These are phyloP conservation scores for Taeniopygia guttata DNA, from an alignment of 2,797 vertebrate genomes.

Conservation along the genomic window DNA sequence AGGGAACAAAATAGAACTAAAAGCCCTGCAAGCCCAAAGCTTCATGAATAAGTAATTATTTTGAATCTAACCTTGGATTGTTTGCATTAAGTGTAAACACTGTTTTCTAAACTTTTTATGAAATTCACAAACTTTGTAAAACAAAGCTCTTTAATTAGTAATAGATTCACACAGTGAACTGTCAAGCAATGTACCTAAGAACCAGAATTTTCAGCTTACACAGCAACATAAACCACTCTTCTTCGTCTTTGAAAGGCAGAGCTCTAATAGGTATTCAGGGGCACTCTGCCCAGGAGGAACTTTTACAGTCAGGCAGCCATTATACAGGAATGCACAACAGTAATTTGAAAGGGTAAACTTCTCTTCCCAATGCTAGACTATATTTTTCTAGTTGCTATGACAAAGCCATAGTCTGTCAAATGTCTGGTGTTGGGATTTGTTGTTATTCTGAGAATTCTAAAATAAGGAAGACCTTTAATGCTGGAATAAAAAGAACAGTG, in stretches of 20 bases:
- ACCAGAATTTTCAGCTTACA: conserved; percentile 7
- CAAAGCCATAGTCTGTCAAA: not conserved
- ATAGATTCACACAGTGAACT: not conserved
- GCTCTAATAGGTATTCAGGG: not conserved
- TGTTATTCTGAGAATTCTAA: not conserved
- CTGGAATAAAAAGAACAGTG: not conserved
- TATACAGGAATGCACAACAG: not conserved
- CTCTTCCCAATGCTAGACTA: not conserved
- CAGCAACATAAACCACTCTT: not conserved
- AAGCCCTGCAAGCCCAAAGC: not conserved
- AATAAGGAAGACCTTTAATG: not conserved
- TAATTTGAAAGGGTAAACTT: not conserved
- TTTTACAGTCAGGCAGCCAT: not conserved
- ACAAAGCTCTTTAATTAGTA: conserved; percentile 27
- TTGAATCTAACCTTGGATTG: not conserved
- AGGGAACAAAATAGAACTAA: not conserved
- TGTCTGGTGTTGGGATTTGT: not conserved
- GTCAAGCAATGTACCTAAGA: not conserved
- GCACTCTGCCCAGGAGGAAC: not conserved
- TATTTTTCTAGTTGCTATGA: not conserved
- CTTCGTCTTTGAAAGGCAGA: not conserved
- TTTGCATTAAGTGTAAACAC: not conserved
- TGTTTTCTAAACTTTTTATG: not conserved
- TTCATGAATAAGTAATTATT: not conserved
- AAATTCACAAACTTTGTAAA: not conserved